phyloP scores from a whole-genome alignment of 1,140 invertebrate genomes.

The Rhizoglyphus robini region DNA sequence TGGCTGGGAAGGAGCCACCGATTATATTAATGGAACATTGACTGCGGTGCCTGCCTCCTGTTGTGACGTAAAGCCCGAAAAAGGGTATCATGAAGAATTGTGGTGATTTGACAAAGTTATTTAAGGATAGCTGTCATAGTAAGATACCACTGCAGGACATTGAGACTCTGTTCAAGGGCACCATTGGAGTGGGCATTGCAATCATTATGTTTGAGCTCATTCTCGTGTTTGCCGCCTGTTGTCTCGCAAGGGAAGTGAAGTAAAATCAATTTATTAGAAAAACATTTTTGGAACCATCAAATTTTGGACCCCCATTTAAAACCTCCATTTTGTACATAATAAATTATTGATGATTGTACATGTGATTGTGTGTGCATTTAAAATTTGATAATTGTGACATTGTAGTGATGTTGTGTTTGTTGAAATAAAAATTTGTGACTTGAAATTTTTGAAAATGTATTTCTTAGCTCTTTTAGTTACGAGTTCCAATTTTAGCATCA shows the following conservation, averaged over 20 bases:
- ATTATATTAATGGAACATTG: background rate
- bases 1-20: background rate
- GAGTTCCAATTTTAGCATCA: too few relatives aligned
- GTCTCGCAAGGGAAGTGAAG: background rate
- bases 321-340: too few relatives aligned
- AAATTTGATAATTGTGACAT: too few relatives aligned
- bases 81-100: background rate
- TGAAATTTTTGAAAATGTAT: too few relatives aligned
- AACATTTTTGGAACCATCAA: too few relatives aligned
- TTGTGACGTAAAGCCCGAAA: background rate
- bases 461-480: too few relatives aligned
- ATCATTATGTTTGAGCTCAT: background rate
- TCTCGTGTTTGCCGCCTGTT: background rate
- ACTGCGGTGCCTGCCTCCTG: background rate
- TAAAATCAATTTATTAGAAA: too few relatives aligned
- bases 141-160: background rate
- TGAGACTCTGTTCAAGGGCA: background rate
- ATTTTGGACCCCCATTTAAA: too few relatives aligned
- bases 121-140: background rate
- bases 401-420: too few relatives aligned
- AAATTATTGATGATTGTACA: too few relatives aligned
- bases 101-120: background rate
- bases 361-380: too few relatives aligned
- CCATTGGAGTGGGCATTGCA: background rate
- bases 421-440: too few relatives aligned